A percentile compares a stretch with the other conserved stretches of the same genome.
Conservation (phyloP, 2,113 vertebrate genomes). For the Scatophagus argus region DNA sequence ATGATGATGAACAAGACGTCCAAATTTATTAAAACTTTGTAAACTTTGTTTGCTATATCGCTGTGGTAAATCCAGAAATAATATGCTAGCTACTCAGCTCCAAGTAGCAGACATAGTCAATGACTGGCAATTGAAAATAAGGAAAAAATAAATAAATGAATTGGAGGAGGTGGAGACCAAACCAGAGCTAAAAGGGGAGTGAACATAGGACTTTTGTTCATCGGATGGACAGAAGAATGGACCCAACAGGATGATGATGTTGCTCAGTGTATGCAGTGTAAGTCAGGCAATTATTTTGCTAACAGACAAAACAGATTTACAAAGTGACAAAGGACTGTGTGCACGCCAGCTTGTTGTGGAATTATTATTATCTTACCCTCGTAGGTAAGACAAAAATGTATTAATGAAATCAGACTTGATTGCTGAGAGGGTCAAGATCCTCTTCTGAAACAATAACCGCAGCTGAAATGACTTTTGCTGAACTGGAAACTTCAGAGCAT, state of each 20-base stretch:
- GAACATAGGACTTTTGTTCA: too few species aligned
- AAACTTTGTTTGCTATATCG: too few species aligned
- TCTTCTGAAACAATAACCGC: neutral
- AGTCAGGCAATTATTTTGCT: neutral
- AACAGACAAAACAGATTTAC: neutral
- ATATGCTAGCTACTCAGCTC: too few species aligned
- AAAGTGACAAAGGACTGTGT: neutral
- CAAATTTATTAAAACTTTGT: too few species aligned
- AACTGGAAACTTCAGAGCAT: neutral
- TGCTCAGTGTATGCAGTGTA: neutral
- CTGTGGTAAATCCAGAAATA: too few species aligned
- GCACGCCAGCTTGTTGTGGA: neutral
- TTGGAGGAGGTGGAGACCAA: too few species aligned
- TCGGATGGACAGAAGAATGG: too few species aligned
- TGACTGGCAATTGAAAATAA: too few species aligned
- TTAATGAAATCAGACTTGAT: neutral
- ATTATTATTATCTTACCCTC: neutral
- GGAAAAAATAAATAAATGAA: too few species aligned
- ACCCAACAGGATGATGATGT: neutral
- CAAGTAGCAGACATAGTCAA: too few species aligned
- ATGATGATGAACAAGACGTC: too few species aligned
- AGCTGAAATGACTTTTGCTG: neutral
- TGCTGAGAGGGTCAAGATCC: neutral
- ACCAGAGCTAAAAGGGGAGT: too few species aligned
- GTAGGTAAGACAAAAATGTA: neutral